Conservation (phyloP, 2,113 vertebrate species). For the Kryptolebias marmoratus region DNA sequence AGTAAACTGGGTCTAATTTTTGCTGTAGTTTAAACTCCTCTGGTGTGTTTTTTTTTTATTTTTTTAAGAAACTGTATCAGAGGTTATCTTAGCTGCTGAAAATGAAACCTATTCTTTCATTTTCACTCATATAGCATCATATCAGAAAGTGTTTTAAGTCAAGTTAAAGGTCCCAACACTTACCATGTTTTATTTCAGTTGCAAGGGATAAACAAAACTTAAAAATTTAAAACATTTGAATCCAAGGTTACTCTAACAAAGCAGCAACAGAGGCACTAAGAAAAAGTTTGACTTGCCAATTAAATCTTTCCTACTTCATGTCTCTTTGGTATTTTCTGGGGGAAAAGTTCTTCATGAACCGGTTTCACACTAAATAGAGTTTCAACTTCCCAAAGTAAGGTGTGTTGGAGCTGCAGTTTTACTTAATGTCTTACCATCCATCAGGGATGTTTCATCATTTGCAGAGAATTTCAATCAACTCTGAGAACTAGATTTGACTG, state of each 20-base stretch:
- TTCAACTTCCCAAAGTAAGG: conserved; percentile 7
- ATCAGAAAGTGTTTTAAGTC: neutral
- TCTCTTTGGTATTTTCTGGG: conserved; percentile 32
- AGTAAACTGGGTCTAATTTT: neutral
- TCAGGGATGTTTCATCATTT: neutral
- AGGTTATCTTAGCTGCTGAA: neutral
- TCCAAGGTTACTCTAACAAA: conserved; percentile 16
- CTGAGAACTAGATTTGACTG: neutral
- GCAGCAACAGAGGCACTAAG: conserved; percentile 20
- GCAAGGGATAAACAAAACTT: conserved; percentile 5
- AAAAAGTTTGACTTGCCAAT: conserved; percentile 36
- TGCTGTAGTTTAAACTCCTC: neutral
- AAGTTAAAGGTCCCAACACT: conserved; percentile 4
- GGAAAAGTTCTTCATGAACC: conserved; percentile 23
- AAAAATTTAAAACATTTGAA: conserved; percentile 5
- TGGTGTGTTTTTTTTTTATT: conserved; percentile 6
- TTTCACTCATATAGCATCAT: neutral
- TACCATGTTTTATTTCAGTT: neutral
- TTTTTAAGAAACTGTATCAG: neutral
- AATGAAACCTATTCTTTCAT: conserved; percentile 18
- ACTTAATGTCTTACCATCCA: neutral
- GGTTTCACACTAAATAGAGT: conserved; percentile 43
- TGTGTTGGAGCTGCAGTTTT: neutral
- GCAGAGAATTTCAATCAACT: neutral
- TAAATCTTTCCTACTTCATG: conserved; percentile 22